A percentile compares a stretch with the other conserved stretches of the same genome.
phyloP scores from a whole-genome alignment of 2,797 vertebrate genomes.

The Scarus forsteni region DNA sequence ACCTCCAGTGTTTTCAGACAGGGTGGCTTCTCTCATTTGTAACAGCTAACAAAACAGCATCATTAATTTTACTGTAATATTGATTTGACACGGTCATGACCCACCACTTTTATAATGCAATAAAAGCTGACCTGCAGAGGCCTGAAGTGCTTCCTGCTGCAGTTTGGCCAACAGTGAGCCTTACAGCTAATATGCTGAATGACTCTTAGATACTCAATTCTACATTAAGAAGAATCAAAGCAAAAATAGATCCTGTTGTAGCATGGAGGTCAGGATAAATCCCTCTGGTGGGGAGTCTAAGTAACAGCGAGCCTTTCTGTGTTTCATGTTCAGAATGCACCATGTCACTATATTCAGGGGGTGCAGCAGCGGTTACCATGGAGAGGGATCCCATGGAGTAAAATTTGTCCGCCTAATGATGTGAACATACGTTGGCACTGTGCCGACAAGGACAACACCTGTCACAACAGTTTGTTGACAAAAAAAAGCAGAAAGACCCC shows the following conservation, averaged over 20 bases:
- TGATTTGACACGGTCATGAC: slow-evolving; percentile 55
- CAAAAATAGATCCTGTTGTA: slow-evolving; percentile 19
- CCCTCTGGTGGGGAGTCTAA: slow-evolving; percentile 42
- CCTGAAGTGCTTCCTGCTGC: slow-evolving; percentile 23
- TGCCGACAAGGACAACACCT: slow-evolving; percentile 42
- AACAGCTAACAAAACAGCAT: slow-evolving; percentile 43
- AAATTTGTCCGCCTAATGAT: slow-evolving; percentile 61
- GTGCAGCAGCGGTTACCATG: slow-evolving; percentile 37
- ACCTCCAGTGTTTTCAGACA: slow-evolving; percentile 21
- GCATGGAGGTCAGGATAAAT: slow-evolving; percentile 19
- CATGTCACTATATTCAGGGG: slow-evolving; percentile 33
- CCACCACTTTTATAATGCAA: slow-evolving; percentile 14
- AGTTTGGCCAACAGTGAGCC: slow-evolving; percentile 20
- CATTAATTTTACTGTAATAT: slow-evolving; percentile 49
- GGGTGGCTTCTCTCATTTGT: slow-evolving; percentile 33
- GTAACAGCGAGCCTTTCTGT: slow-evolving; percentile 23
- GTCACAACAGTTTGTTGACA: slow-evolving; percentile 34
- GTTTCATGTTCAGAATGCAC: slow-evolving; percentile 35
- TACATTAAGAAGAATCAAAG: slow-evolving; percentile 12
- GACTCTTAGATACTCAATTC: slow-evolving; percentile 22
- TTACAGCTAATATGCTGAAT: background rate
- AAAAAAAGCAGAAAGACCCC: slow-evolving; percentile 9
- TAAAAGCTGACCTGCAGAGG: slow-evolving; percentile 31
- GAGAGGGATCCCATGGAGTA: slow-evolving; percentile 35
- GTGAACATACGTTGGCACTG: slow-evolving; percentile 35